Percentiles rank a stretch among this genome's conserved stretches.
phyloP scores from a whole-genome alignment of 2,888 invertebrate species.

The Sesamia inferens region DNA sequence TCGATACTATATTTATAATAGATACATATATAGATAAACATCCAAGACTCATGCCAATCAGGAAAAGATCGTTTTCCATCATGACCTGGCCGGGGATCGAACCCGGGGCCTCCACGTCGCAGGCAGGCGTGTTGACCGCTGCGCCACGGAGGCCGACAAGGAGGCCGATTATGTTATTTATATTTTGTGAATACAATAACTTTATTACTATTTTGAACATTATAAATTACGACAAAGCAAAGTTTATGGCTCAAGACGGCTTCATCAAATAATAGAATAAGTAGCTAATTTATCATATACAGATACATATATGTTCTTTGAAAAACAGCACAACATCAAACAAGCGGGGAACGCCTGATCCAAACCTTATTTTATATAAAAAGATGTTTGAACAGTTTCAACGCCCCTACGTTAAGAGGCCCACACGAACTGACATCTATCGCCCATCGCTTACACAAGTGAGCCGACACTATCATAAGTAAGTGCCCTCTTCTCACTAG shows the following conservation, averaged over 20 bases:
- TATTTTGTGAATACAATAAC: constrained; percentile 1
- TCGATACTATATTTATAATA: no score
- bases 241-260: neutral
- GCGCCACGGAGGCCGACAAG: no score
- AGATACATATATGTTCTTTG: neutral
- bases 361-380: constrained; percentile 1
- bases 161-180: constrained; percentile 5
- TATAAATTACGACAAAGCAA: neutral
- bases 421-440: constrained; percentile 38
- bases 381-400: constrained; percentile 15
- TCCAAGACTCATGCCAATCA: no score
- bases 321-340: neutral
- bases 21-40: no score
- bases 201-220: neutral
- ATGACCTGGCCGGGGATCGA: no score
- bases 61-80: no score
- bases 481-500: constrained; percentile 35
- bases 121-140: no score
- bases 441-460: constrained; percentile 29
- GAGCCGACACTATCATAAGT: constrained; percentile 24
- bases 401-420: constrained; percentile 25
- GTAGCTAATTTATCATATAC: neutral
- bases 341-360: no score
- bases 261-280: neutral
- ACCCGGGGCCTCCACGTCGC: no score